These are phyloP conservation scores for Amblyjoppa proteus DNA, from an alignment of 2,888 invertebrate species.

Conservation along the genomic window DNA sequence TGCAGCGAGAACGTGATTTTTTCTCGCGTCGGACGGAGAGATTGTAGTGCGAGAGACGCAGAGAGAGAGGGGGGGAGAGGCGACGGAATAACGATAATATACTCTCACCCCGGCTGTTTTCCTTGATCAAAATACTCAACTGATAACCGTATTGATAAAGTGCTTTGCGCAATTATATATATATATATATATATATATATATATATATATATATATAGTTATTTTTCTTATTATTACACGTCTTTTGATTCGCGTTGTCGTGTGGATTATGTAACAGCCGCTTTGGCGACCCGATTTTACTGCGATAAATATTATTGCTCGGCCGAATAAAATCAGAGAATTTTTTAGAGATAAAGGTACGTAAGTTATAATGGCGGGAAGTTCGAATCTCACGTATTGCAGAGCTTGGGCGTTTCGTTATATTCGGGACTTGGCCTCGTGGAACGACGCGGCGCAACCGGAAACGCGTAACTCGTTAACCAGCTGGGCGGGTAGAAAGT, in stretches of 20 bases:
- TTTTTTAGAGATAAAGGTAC: no score
- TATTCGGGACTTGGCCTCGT: constrained; percentile 51
- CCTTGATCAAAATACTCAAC: constrained; percentile 47
- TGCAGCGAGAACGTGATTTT: not conserved
- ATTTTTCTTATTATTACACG: not conserved
- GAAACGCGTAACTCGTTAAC: constrained; percentile 51
- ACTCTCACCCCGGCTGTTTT: constrained; percentile 38
- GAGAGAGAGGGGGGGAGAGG: constrained; percentile 9
- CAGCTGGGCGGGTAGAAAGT: constrained; percentile 51
- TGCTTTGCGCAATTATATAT: constrained; percentile 5
- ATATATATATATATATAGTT: constrained; percentile 1
- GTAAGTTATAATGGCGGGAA: not conserved
- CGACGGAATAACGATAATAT: constrained; percentile 11
- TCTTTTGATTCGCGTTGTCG: constrained; percentile 3
- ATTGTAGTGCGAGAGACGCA: not conserved
- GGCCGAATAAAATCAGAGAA: no score
- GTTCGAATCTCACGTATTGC: not conserved
- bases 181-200: not conserved
- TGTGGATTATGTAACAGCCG: not conserved
- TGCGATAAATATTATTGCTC: not conserved
- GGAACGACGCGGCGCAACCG: constrained; percentile 49
- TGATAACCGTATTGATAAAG: constrained; percentile 30
- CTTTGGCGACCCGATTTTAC: not conserved
- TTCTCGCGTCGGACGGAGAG: constrained; percentile 2
- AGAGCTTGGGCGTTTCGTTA: not conserved